phyloP scores from a whole-genome alignment of 2,888 invertebrate genomes.

The Hypomecis punctinalis region DNA sequence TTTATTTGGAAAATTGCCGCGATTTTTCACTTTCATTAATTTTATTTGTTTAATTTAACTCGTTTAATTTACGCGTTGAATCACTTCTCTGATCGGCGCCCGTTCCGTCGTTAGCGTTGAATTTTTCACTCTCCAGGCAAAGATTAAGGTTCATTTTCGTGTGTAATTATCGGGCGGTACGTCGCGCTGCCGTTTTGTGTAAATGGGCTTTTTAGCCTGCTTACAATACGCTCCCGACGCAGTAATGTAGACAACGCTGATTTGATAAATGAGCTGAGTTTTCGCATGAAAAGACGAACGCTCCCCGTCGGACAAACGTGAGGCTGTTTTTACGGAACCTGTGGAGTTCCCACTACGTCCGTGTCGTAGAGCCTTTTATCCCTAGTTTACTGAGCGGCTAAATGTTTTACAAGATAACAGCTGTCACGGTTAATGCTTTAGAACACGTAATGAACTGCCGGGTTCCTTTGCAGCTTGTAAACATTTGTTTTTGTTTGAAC shows the following conservation, averaged over 20 bases:
- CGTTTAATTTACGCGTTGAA: conserved; percentile 70
- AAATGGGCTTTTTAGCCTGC: conserved; percentile 73
- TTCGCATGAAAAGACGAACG: conserved; percentile 70
- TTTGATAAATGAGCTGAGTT: conserved; percentile 78
- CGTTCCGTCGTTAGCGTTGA: conserved; percentile 35
- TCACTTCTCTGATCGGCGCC: conserved; percentile 63
- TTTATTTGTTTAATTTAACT: conserved; percentile 74
- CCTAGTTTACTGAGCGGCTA: conserved; percentile 42
- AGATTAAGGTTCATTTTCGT: conserved; percentile 61
- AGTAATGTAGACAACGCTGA: conserved; percentile 77
- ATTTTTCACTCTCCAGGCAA: conserved; percentile 37
- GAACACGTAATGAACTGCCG: conserved; percentile 31
- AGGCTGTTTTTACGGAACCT: conserved; percentile 66
- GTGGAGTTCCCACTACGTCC: conserved; percentile 55
- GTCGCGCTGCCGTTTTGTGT: conserved; percentile 64
- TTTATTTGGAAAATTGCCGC: conserved; percentile 63
- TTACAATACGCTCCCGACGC: conserved; percentile 70
- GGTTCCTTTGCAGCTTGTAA: conserved; percentile 11
- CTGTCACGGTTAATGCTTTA: conserved; percentile 35
- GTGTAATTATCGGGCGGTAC: conserved; percentile 51
- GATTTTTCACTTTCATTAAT: conserved; percentile 70
- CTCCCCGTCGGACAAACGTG: conserved; percentile 59
- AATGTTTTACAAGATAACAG: conserved; percentile 42
- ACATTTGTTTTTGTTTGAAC: conserved; percentile 23
- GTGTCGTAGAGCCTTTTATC: conserved; percentile 55